Base-by-base conservation (phyloP, 2,888 invertebrate genomes). In the Caenorhabditis zanzibari region DNA sequence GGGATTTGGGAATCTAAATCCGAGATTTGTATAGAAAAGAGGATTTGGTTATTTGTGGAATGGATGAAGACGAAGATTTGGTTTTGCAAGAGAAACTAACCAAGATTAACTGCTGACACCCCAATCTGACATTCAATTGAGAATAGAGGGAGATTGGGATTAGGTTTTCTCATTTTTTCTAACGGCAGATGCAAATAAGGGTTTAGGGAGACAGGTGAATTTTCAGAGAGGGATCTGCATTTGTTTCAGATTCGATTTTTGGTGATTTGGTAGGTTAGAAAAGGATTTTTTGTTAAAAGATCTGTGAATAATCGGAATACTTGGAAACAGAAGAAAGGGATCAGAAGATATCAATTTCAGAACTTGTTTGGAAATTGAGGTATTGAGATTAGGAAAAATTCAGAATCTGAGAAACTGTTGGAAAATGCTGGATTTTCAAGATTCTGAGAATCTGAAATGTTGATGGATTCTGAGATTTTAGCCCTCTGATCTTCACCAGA, bases 1-100 rank as follows among this genome's bases (percentile, higher is more conserved):
- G 66, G 35, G 66, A 66, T 66, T 52, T 66, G 22, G 35, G 19
- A 16, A 38, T 38, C 38, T 38, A 10, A 10, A 38, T 38, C 12
- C 10, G 9, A 6, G 10, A 12, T 41, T 54, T 19, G 24, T 16
- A 38, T 35, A 56, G 12, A 35, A 24, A 19, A 59, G 59, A 49
- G 61, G 38, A 19, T 19, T 38, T 12, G 38, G 52, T 56, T 74
- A 64, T 74, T 74, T 64, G 26, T 41, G 63, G 74, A 44, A 64
- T 38, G 38, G 38, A 38, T 38, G 38, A 28, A 54, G 22, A 49
- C 1, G 4, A 19, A 49, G 47, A 19, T 19, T 0, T 24, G 38
- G 32, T 58, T 71, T 56, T 44, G 38, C 6, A 38, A 38, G 38
- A 38, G 38, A 38, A 38, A 38, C 38, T 38, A 38, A 63, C 44